Base-by-base conservation (phyloP, 2,113 vertebrate genomes). In the Hipposideros armiger region DNA sequence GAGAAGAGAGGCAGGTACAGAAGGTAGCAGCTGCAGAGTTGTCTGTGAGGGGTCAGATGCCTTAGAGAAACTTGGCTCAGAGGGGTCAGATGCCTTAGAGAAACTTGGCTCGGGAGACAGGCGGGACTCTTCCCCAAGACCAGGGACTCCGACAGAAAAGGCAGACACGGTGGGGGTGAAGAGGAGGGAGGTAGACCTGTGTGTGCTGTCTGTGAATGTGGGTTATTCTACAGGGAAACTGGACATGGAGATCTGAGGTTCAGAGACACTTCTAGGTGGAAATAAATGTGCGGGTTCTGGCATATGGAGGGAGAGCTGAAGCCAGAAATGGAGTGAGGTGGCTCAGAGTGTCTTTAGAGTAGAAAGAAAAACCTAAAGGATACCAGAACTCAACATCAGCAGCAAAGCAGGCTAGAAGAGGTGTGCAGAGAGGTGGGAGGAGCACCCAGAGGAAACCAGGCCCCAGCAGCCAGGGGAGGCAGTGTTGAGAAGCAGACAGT, bases 81-180 rank as follows among this genome's bases (percentile, higher is more conserved):
- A 66, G 36, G 42, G 19, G 2, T 24, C 69, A 17, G 26, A 30
- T 30, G 7, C 26, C 50, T 36, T 3, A 2, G 80, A 32, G 40
- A 20, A 42, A 14, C 15, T 15, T 4, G 81, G 30, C 36, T 24
- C 1, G 7, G 7, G 13, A 16, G 1, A 14, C 72, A 17, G 11
- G 84, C 26, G 17, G 50, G 36, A 22, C 24, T 17, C 5, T 56
- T 72, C 67, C 2, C 50, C 40, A 0, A 20, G 50, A 15, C 4
- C 0, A 9, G 16, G 40, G 40, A 16, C 3, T 2, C 4, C 5
- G 87, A 36, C 22, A 7, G 28, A 22, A 5, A 26, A 5, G 19
- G 22, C 56, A 50, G 70, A 3, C 28, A 13, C 2, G 0, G 85
- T 3, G 26, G 8, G 4, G 30, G 14, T 2, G 1, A 19, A 17